These are phyloP conservation scores for Zelleria hepariella DNA, from an alignment of 2,888 invertebrate species.

Conservation along the genomic window DNA sequence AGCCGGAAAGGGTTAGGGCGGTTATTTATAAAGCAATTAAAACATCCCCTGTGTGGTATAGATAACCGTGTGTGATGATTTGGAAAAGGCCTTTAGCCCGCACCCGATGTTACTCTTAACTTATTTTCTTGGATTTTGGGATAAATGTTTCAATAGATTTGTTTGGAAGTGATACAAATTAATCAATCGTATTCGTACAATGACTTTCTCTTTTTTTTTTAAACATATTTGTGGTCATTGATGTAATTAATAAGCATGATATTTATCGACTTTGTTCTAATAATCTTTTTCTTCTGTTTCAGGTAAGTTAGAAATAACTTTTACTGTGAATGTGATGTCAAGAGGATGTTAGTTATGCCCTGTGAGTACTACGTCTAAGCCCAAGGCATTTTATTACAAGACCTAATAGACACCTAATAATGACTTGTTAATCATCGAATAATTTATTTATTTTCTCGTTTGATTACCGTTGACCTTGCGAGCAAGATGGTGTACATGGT, in stretches of 20 bases:
- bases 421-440: too few relatives aligned
- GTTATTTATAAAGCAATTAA: constrained; percentile 71
- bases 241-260: too few relatives aligned
- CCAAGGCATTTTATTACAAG: too few relatives aligned
- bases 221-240: not conserved
- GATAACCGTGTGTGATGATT: constrained; percentile 45
- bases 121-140: not conserved
- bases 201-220: not conserved
- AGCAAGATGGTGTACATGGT: too few relatives aligned
- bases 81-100: constrained; percentile 22
- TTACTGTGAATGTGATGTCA: not conserved
- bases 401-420: too few relatives aligned
- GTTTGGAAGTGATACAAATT: too few relatives aligned
- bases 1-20: constrained; percentile 39
- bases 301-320: not conserved
- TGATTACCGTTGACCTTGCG: too few relatives aligned
- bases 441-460: too few relatives aligned
- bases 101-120: not conserved
- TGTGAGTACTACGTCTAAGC: too few relatives aligned
- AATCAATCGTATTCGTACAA: too few relatives aligned
- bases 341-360: too few relatives aligned
- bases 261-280: too few relatives aligned
- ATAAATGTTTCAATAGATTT: not conserved
- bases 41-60: constrained; percentile 47
- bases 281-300: not conserved